Conservation (phyloP, 2,888 invertebrate genomes). For the Nomada hirtipes region DNA sequence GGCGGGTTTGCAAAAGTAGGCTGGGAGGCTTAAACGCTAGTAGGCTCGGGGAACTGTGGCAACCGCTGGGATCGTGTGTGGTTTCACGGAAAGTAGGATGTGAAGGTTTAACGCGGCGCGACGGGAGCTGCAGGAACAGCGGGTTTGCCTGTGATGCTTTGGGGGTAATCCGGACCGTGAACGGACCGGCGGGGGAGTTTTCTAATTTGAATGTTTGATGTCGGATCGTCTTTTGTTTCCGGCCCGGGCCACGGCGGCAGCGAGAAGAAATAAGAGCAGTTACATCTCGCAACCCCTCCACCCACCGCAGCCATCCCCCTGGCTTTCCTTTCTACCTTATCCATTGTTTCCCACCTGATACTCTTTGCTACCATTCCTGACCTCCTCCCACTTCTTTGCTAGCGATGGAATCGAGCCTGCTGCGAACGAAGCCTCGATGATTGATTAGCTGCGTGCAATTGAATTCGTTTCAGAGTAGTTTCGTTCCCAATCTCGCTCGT, state of each 20-base stretch:
- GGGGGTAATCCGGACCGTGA: conserved; percentile 58
- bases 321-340: conserved; percentile 71
- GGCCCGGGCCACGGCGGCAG: conserved; percentile 64
- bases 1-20: conserved; percentile 46
- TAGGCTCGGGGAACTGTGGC: conserved; percentile 18
- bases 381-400: conserved; percentile 57
- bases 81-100: conserved; percentile 41
- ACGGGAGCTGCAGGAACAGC: neutral
- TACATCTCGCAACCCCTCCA: conserved; percentile 57
- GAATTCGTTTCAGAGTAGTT: neutral
- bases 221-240: conserved; percentile 76
- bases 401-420: conserved; percentile 40
- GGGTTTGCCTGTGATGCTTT: conserved; percentile 17
- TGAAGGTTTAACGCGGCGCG: conserved; percentile 36
- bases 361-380: conserved; percentile 72
- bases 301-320: conserved; percentile 22
- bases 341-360: conserved; percentile 76
- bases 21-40: conserved; percentile 47
- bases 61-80: conserved; percentile 55
- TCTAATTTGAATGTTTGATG: conserved; percentile 79
- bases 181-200: conserved; percentile 68
- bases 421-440: neutral
- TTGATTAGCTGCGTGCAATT: neutral
- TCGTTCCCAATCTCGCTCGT: too few relatives aligned
- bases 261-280: conserved; percentile 73